Percentiles rank a stretch among this genome's conserved stretches.
Evolutionary conservation across 2,113 vertebrate species (phyloP).

Genomic region (Podocnemis expansa): DNA sequence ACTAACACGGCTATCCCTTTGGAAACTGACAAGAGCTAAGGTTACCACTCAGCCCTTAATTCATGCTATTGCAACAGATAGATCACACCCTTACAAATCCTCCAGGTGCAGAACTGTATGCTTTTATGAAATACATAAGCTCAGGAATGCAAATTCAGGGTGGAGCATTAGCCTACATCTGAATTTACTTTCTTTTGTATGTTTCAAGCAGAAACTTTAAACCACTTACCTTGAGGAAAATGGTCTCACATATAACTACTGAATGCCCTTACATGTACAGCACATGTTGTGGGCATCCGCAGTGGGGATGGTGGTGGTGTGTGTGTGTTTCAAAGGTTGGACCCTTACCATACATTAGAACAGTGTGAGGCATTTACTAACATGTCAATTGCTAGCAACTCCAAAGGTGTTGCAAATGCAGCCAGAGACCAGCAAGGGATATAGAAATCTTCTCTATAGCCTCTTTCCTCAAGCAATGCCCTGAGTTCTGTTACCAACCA

Average conservation of each 20-base stretch:
- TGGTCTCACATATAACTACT: not conserved
- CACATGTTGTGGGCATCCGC: not conserved
- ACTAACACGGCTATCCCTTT: no score
- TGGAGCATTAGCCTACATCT: not conserved
- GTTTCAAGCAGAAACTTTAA: not conserved
- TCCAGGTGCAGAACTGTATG: not conserved
- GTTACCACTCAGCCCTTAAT: not conserved
- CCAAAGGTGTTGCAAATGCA: not conserved
- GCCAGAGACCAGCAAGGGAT: not conserved
- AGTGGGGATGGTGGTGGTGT: not conserved
- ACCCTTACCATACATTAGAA: not conserved
- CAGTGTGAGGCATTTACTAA: not conserved
- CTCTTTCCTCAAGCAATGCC: not conserved
- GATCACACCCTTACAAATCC: not conserved
- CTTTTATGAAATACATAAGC: not conserved
- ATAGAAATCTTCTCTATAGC: not conserved
- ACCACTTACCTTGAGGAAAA: not conserved
- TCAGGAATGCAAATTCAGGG: not conserved
- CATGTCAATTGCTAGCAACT: not conserved
- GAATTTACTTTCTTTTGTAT: not conserved
- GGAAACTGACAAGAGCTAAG: no score
- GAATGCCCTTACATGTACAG: not conserved
- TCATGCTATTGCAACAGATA: not conserved
- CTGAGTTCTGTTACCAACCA: not conserved
- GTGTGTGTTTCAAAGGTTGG: no score